A percentile compares a stretch with the other conserved stretches of the same genome.
Conservation (phyloP, 2,113 vertebrate genomes). For the Bothrops jararaca region DNA sequence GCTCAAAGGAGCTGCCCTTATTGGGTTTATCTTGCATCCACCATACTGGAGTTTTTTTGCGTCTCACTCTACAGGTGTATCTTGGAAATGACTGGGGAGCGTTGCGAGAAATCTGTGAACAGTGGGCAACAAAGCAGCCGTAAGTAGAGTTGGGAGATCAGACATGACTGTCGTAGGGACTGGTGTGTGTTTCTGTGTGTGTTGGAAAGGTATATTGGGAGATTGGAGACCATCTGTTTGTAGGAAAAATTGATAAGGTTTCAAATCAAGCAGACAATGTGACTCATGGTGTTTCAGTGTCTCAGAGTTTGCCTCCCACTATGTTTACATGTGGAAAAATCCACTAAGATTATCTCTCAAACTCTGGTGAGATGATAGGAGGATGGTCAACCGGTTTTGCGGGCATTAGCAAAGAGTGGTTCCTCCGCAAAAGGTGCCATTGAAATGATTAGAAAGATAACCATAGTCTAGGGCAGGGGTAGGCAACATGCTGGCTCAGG, state of each 20-base stretch:
- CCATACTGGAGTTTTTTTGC: background rate
- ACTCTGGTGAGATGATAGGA: background rate
- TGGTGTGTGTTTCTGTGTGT: background rate
- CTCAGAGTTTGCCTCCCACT: background rate
- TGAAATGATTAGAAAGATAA: background rate
- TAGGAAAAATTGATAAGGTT: background rate
- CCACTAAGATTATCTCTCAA: background rate
- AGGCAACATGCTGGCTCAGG: too few species aligned
- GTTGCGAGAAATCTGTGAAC: conserved; percentile 64
- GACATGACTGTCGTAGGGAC: too few species aligned
- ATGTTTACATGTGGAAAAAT: too few species aligned
- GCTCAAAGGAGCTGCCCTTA: background rate
- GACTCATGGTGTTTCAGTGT: too few species aligned
- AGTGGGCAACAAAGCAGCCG: conserved; percentile 64
- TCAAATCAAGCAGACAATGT: background rate
- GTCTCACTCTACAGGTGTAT: conserved; percentile 63
- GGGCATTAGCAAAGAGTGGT: background rate
- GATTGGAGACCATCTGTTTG: background rate
- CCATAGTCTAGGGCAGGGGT: background rate
- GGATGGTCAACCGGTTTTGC: background rate
- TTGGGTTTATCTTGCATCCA: background rate
- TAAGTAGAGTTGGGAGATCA: conserved; percentile 44
- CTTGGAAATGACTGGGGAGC: conserved; percentile 57
- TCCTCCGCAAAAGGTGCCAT: background rate
- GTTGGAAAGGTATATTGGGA: too few species aligned